Base-by-base conservation (phyloP, 2,113 vertebrate species). In the Arvicanthis niloticus region DNA sequence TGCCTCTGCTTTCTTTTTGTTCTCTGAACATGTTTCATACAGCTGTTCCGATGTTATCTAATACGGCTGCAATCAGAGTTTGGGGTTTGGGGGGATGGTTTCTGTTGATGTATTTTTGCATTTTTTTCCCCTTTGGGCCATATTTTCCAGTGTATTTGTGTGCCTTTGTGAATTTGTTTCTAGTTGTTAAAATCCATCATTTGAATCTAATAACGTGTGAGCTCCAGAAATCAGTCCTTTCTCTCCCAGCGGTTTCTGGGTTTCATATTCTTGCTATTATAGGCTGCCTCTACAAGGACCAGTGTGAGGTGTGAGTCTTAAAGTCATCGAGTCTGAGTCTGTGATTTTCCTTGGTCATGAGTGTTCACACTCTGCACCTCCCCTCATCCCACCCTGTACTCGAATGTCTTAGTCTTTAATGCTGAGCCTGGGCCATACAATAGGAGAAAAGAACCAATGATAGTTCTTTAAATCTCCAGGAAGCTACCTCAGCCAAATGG, bases 151-250 rank as follows among this genome's bases (percentile, higher is more conserved):
- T 84, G 10, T 75, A 7, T 81, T 75, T 56, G 12, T 75, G 21
- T 51, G 56, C 16, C 15, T 72, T 88, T 73, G 67, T n/a, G 31
- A 56, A 5, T 88, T 80, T 88, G 31, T 15, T 75, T 81, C 21
- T 73, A 73, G 31, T 56, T 95, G 21, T 88, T 92, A 73, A 75
- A 37, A 73, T 34, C 19, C 82, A 45, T 51, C 48, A n/a, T 70
- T 53, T 88, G 65, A 29, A 88, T 72, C 48, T 72, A n/a, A 88
- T 72, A 56, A 72, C 29, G 37, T 3, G 0, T 24, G 13, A 29
- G 37, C 21, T 29, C 37, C 72, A 56, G 8, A 29, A 88, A 72
- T 40, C 48, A 72, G 86, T 17, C 56, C 48, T n/a, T 7, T 51
- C 19, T 34, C 34, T n/a, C 37, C 60, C 17, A 34, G 42, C 2